Evolutionary conservation across 2,113 vertebrate species (phyloP), one percentile per base, ranked within the genome.

Genomic region (Colaptes auratus): DNA sequence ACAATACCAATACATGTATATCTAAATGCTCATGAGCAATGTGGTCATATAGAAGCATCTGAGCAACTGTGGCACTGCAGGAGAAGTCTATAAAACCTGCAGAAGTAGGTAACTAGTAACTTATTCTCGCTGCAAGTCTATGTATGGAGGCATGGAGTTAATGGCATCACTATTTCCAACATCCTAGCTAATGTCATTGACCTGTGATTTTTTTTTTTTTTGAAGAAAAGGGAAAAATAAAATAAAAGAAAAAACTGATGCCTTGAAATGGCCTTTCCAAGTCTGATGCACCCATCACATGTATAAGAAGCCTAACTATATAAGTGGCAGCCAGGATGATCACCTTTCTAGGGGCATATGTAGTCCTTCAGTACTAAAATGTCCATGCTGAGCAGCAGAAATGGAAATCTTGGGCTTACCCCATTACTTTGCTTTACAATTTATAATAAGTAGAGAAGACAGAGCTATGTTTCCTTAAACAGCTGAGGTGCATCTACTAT

Each of bases 201-300:
- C 15, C 16, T 55, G 7, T 7, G 12, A 33, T n/a, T 2, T 0
- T 15, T n/a, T n/a, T n/a, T n/a, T n/a, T n/a, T n/a, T n/a, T n/a
- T n/a, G n/a, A 69, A n/a, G n/a, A n/a, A n/a, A n/a, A n/a, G n/a
- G n/a, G n/a, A n/a, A n/a, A n/a, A n/a, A n/a, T n/a, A n/a, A n/a
- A n/a, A n/a, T 31, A 20, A 31, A 28, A 18, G 53, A 52, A 33
- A 15, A 44, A 20, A 35, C 23, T 28, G 27, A 55, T 55, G 13
- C 21, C 53, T 55, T 55, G 27, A 28, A 55, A 55, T 55, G 24
- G 18, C 28, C 27, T 56, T 30, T 15, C 14, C 31, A 46, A 35
- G 2, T 71, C 39, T 69, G 30, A 55, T 39, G 23, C 56, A 10
- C 30, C 35, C 13, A 61, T 50, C 10, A 50, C 2, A 8, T 17